Percentiles rank a stretch among this genome's conserved stretches.
These are phyloP conservation scores for Scaptomyza montana DNA, from an alignment of 1,140 invertebrate genomes.

Conservation along the genomic window DNA sequence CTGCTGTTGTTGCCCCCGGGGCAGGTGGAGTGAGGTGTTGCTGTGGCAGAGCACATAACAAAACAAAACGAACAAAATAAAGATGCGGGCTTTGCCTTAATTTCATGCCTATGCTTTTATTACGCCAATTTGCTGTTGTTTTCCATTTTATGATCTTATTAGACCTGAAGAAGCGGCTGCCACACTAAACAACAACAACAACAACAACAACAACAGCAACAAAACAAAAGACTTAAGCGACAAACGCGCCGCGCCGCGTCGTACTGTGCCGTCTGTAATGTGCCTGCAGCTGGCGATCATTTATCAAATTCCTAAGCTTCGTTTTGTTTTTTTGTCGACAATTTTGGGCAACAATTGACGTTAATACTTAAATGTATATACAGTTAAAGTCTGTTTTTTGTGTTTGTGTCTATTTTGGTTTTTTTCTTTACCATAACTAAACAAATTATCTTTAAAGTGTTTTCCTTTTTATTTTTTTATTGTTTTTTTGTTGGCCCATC, in stretches of 20 bases:
- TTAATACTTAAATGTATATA: neutral
- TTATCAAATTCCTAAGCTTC: constrained; percentile 3
- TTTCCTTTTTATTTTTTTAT: constrained; percentile 6
- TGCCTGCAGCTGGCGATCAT: neutral
- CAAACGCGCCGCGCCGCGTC: constrained; percentile 24
- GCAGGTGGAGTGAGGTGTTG: neutral
- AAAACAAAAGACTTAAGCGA: constrained; percentile 55
- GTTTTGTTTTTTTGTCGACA: too few species aligned
- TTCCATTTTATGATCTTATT: constrained; percentile 39
- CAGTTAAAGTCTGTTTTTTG: neutral
- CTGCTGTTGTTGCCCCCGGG: constrained; percentile 1
- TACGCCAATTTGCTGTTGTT: constrained; percentile 51
- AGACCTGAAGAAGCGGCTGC: constrained; percentile 5
- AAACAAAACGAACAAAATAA: neutral
- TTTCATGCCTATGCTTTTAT: constrained; percentile 50
- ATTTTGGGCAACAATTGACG: neutral
- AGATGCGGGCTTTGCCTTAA: constrained; percentile 42
- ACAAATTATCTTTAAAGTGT: neutral
- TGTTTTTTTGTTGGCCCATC: too few species aligned
- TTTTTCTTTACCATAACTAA: neutral
- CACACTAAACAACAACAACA: constrained; percentile 1
- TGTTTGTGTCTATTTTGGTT: neutral
- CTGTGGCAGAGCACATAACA: neutral
- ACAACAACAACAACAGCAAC: neutral
- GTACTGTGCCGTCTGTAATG: neutral